Conservation (phyloP, 1,140 invertebrate genomes). For the Ceratoteleas bidentatus region DNA sequence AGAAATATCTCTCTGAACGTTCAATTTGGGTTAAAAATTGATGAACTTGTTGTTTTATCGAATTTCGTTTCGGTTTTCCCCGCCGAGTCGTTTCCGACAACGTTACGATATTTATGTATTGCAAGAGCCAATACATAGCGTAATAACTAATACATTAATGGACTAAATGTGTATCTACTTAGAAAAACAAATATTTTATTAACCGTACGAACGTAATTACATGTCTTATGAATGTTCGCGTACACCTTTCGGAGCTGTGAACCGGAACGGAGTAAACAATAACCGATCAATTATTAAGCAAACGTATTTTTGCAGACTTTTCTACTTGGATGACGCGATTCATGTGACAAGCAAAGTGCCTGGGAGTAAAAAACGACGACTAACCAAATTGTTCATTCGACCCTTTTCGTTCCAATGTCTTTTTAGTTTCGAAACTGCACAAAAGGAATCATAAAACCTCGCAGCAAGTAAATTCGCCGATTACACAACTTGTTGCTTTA, state of each 20-base stretch:
- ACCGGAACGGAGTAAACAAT: slow-evolving; percentile 18
- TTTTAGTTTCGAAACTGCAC: too few species aligned
- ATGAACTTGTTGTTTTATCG: not conserved
- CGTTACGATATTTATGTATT: slow-evolving; percentile 42
- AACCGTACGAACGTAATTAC: slow-evolving; percentile 56
- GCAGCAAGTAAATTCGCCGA: too few species aligned
- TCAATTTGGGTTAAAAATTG: not conserved
- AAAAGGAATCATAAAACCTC: too few species aligned
- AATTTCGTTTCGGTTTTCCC: too few species aligned
- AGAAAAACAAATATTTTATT: slow-evolving; percentile 54
- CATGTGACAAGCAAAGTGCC: slow-evolving; percentile 8
- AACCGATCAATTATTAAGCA: slow-evolving; percentile 16
- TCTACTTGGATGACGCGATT: slow-evolving; percentile 29
- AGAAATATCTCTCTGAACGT: too few species aligned
- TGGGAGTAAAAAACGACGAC: not conserved
- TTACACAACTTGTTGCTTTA: not conserved
- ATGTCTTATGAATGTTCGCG: slow-evolving; percentile 60
- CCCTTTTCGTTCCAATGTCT: too few species aligned
- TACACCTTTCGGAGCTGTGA: slow-evolving; percentile 10
- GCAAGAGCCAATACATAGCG: slow-evolving; percentile 48
- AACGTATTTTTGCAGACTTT: slow-evolving; percentile 52
- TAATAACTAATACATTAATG: slow-evolving; percentile 40
- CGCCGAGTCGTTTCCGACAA: not conserved
- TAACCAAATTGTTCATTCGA: too few species aligned
- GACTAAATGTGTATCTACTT: slow-evolving; percentile 56